Evolutionary conservation across 2,888 invertebrate species (phyloP), one percentile per base, ranked within the genome.

Genomic region (Lithophane leautieri): DNA sequence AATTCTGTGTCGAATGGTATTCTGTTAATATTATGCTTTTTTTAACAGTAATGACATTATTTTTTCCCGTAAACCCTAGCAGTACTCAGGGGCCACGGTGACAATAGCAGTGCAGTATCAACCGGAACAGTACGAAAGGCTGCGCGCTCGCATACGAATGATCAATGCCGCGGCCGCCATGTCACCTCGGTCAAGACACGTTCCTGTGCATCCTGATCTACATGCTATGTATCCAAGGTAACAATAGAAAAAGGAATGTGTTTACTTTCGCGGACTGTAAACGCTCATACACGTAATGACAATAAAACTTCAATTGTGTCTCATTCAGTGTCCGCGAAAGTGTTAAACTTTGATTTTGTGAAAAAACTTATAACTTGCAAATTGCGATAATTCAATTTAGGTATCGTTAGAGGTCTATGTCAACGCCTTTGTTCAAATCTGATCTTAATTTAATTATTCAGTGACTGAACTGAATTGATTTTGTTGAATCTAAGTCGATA

Each of bases 71-170:
- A 16, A 67, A 42, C 80, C 71, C 14, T 44, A 91, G 91, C 94
- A 96, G 91, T 96, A 96, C 89, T 96, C 96, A 4, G 96, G 97
- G 3, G 92, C 93, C 19, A 93, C 96, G 7, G 97, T 97, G 34
- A 94, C 94, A n/a, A 95, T 97, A 89, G 96, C 95, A 7, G 97
- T 96, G 44, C 97, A 97, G 86, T 96, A 96, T 86, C 96, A 97
- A 81, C 97, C 97, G 0, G 97, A 97, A 80, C 96, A 96, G 74
- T 97, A 97, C 85, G 95, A 96, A 86, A 88, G 95, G 42, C 85
- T 97, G 83, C 95, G 97, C 58, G 96, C 96, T n/a, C 94, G 96
- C 88, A 97, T 97, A 58, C 90, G 96, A 14, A 96, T 96, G 2
- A 95, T 97, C 88, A 97, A 97, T 86, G 96, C 96, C 0, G 95